Evolutionary conservation across 2,888 invertebrate genomes (phyloP), one percentile per base, ranked within the genome.

Genomic region (Clitarchus hookeri): DNA sequence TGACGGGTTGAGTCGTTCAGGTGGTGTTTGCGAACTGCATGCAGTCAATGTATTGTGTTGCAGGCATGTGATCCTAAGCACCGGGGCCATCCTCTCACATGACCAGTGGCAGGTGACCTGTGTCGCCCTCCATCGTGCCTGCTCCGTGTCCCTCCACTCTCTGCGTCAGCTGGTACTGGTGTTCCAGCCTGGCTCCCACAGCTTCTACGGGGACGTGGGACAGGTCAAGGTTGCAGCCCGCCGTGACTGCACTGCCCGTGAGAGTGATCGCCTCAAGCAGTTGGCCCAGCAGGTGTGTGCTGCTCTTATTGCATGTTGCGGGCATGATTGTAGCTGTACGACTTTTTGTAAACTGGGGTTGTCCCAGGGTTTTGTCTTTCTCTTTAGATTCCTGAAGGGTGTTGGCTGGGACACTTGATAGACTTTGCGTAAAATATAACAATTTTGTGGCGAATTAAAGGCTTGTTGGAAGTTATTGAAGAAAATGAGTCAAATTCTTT

Each of bases 211-310:
- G 0, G 98, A 98, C 91, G 92, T 96, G 88, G 97, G 96, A 16
- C 97, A 97, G 88, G 98, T 98, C 0, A 98, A 98, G 93, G 98
- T 98, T 12, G 98, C 98, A 0, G 98, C 98, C 0, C 93, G 98
- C 84, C 94, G 96, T 87, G 98, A 98, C 91, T 97, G 97, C 90
- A 96, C 96, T 0, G 93, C 96, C 19, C 95, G 96, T 88, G 98
- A 98, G 90, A 95, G 97, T 90, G 95, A 97, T 77, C 93, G 98
- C 88, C 93, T 98, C 80, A 95, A 96, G 89, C 97, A 97, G 54
- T 94, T 98, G 90, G 97, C 98, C 0, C 97, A 97, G 89, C 98
- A 98, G 94, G 97, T 97, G 84, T 94, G 95, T 89, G 13, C 48
- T 48, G 48, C 48, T 16, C 48, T 11, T 48, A 13, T 16, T 27